phyloP scores from a whole-genome alignment of 1,140 invertebrate genomes.

The Samia ricini region DNA sequence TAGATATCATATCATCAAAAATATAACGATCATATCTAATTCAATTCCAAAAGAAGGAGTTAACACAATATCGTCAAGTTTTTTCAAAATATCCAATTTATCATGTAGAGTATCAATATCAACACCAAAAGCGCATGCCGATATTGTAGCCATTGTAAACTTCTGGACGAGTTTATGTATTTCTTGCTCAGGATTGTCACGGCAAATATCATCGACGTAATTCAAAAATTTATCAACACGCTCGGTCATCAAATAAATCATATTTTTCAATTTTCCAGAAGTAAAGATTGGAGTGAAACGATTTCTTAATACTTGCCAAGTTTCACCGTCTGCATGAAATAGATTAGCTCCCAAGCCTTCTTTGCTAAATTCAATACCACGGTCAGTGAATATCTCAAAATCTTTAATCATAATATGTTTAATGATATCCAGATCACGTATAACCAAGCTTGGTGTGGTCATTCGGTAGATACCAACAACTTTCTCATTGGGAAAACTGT shows the following conservation, averaged over 20 bases:
- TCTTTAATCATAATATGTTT: conserved; percentile 80
- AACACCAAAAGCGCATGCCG: conserved; percentile 76
- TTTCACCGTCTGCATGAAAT: conserved; percentile 59
- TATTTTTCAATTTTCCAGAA: conserved; percentile 79
- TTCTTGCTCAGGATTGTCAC: conserved; percentile 42
- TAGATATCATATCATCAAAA: conserved; percentile 60
- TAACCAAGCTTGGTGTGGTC: conserved; percentile 68
- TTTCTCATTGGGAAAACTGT: conserved; percentile 40
- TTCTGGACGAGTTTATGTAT: conserved; percentile 59
- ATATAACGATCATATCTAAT: conserved; percentile 43
- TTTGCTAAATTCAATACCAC: conserved; percentile 65
- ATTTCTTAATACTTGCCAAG: conserved; percentile 78
- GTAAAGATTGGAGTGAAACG: conserved; percentile 79
- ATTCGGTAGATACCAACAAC: conserved; percentile 50
- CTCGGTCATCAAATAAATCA: conserved; percentile 63
- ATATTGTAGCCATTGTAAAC: conserved; percentile 72
- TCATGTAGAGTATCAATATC: conserved; percentile 59
- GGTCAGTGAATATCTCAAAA: conserved; percentile 76
- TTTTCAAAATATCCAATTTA: conserved; percentile 19
- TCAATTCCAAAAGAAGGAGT: conserved; percentile 20
- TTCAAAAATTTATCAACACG: conserved; percentile 50
- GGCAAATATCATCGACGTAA: conserved; percentile 27
- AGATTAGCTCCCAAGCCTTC: too few species aligned
- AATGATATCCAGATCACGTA: conserved; percentile 79
- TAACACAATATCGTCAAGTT: conserved; percentile 32